Evolutionary conservation across 2,888 invertebrate species (phyloP).

Genomic region (Sesia apiformis): DNA sequence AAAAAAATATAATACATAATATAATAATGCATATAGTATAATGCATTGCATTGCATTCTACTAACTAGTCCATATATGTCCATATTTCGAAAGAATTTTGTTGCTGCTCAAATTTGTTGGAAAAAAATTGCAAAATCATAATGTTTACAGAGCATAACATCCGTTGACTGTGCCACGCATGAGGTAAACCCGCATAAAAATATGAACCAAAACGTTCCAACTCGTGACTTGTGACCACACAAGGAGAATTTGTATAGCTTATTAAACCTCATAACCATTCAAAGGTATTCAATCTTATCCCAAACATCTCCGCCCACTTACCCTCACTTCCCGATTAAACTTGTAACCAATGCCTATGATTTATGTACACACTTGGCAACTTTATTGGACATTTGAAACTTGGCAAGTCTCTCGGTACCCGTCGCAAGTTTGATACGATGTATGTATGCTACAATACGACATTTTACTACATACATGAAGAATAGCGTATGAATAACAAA

Average conservation of each 20-base stretch:
- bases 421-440: constrained; percentile 2
- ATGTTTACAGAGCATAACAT: too few relatives aligned
- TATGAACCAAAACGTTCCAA: too few relatives aligned
- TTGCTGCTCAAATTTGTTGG: too few relatives aligned
- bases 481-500: constrained; percentile 14
- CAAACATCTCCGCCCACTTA: constrained; percentile 17
- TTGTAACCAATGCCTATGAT: constrained; percentile 28
- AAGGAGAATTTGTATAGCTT: constrained; percentile 1
- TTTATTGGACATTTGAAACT: constrained; percentile 37
- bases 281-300: constrained; percentile 15
- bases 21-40: too few relatives aligned
- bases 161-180: too few relatives aligned
- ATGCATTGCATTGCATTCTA: too few relatives aligned
- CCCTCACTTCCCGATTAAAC: constrained; percentile 22
- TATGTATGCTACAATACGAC: constrained; percentile 20
- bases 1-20: too few relatives aligned
- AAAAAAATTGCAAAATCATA: too few relatives aligned
- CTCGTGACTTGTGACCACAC: constrained; percentile 1
- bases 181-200: too few relatives aligned
- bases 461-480: constrained; percentile 19
- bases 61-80: too few relatives aligned
- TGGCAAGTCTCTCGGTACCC: constrained; percentile 23
- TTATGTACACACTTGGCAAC: constrained; percentile 30
- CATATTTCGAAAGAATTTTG: too few relatives aligned
- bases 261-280: constrained; percentile 8